These are phyloP conservation scores for Amphipyra tragopoginis DNA, from an alignment of 2,888 invertebrate genomes.

Conservation along the genomic window DNA sequence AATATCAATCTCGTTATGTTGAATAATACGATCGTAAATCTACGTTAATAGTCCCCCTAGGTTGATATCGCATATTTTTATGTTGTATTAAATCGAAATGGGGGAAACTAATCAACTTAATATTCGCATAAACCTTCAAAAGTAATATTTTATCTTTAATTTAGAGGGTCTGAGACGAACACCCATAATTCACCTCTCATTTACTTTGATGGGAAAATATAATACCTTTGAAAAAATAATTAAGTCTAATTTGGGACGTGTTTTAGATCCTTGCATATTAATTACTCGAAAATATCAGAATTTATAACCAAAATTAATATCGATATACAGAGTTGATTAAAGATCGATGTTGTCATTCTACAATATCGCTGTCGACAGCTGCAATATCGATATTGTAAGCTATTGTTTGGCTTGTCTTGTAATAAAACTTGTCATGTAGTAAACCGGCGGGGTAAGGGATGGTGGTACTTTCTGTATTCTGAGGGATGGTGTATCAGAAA, in stretches of 20 bases:
- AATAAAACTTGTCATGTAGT: too few species aligned
- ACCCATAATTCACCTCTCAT: conserved; percentile 42
- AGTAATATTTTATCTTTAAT: conserved; percentile 56
- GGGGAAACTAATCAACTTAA: conserved; percentile 61
- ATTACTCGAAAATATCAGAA: conserved; percentile 12
- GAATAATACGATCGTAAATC: conserved; percentile 55
- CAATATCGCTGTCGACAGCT: too few species aligned
- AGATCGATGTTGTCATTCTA: conserved; percentile 1
- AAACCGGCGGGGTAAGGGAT: too few species aligned
- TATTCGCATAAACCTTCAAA: conserved; percentile 57
- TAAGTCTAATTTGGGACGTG: conserved; percentile 36
- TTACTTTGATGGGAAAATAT: conserved; percentile 41
- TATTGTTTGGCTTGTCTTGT: too few species aligned
- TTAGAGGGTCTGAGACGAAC: conserved; percentile 41
- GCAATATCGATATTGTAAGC: too few species aligned
- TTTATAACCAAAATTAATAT: conserved; percentile 11
- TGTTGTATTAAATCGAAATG: conserved; percentile 57
- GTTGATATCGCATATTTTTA: conserved; percentile 55
- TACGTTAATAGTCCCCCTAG: conserved; percentile 45
- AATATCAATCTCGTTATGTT: conserved; percentile 52
- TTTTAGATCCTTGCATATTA: conserved; percentile 37
- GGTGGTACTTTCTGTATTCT: too few species aligned
- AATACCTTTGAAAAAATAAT: conserved; percentile 46
- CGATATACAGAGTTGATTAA: conserved; percentile 8
- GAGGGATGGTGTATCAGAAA: too few species aligned